phyloP scores from a whole-genome alignment of 2,797 vertebrate genomes.

The Kryptolebias ocellatus region DNA sequence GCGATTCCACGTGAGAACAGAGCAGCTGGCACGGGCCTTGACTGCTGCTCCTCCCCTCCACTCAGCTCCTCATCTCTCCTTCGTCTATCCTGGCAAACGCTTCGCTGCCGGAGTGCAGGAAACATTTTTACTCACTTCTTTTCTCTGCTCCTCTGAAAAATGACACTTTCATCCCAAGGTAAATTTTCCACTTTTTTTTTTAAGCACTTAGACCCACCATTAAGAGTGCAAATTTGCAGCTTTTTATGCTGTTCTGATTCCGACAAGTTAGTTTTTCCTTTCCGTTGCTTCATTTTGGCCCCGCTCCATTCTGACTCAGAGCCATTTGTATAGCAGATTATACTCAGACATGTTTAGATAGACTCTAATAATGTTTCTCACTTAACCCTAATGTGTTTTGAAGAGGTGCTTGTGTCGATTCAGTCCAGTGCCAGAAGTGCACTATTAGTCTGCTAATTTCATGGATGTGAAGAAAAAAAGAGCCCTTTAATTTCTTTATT shows the following conservation, averaged over 20 bases:
- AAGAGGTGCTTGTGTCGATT: slow-evolving; percentile 21
- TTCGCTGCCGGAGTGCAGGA: slow-evolving; percentile 26
- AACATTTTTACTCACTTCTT: slow-evolving; percentile 46
- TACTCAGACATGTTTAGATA: slow-evolving; percentile 3
- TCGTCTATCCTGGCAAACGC: slow-evolving; percentile 39
- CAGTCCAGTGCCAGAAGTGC: slow-evolving; percentile 14
- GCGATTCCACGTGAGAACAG: slow-evolving; percentile 72
- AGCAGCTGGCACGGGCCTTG: slow-evolving; percentile 63
- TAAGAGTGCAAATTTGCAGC: background rate
- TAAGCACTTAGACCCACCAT: slow-evolving; percentile 7
- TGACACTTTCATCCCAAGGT: slow-evolving; percentile 21
- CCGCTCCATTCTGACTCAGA: background rate
- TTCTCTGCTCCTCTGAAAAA: slow-evolving; percentile 22
- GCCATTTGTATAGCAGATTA: background rate
- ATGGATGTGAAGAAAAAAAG: slow-evolving; percentile 7
- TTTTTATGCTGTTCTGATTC: slow-evolving; percentile 13
- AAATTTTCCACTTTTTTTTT: background rate
- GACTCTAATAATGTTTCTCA: background rate
- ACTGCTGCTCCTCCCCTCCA: slow-evolving; percentile 66
- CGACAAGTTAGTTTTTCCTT: background rate
- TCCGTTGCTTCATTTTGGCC: slow-evolving; percentile 12
- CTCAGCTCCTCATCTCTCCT: slow-evolving; percentile 46
- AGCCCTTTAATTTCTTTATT: slow-evolving; percentile 17
- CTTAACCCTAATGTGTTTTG: slow-evolving; percentile 11
- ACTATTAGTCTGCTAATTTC: slow-evolving; percentile 14